These are phyloP conservation scores for Melanotaenia duboulayi DNA, from an alignment of 2,113 vertebrate species.

Conservation along the genomic window DNA sequence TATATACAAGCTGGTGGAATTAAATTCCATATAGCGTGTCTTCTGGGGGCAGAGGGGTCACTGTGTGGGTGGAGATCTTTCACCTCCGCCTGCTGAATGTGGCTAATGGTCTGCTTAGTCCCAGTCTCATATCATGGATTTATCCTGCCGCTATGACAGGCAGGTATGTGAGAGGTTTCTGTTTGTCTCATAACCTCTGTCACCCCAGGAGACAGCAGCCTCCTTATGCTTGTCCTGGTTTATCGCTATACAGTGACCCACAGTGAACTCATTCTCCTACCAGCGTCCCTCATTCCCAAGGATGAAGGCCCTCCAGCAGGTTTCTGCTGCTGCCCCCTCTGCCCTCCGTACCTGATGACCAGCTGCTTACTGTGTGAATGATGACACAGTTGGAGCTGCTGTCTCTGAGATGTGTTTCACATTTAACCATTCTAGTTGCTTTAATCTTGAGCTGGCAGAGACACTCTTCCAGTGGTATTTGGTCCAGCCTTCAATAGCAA, in stretches of 20 bases:
- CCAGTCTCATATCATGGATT: conserved; percentile 58
- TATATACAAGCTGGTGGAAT: conserved; percentile 26
- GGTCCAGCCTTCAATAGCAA: neutral
- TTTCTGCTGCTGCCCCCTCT: conserved; percentile 20
- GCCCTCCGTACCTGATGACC: conserved; percentile 39
- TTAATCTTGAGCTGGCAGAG: neutral
- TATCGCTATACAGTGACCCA: conserved; percentile 59
- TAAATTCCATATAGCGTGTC: conserved; percentile 36
- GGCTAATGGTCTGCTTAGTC: conserved; percentile 71
- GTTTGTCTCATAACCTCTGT: conserved; percentile 54
- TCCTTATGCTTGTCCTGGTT: conserved; percentile 58
- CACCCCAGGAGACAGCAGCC: conserved; percentile 54
- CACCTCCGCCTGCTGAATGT: conserved; percentile 62
- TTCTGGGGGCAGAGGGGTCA: conserved; percentile 37
- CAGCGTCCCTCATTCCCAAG: conserved; percentile 28
- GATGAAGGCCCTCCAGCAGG: conserved; percentile 40
- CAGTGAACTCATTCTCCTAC: conserved; percentile 41
- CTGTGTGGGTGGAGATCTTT: conserved; percentile 58
- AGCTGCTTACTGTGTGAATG: conserved; percentile 41
- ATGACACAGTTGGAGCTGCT: conserved; percentile 34
- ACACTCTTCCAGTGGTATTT: conserved; percentile 1
- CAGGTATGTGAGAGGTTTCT: conserved; percentile 60
- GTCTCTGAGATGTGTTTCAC: conserved; percentile 32
- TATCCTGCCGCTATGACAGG: conserved; percentile 48
- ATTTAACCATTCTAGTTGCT: conserved; percentile 1